Evolutionary conservation across 2,888 invertebrate genomes (phyloP).

Genomic region (Drosophila mettleri): DNA sequence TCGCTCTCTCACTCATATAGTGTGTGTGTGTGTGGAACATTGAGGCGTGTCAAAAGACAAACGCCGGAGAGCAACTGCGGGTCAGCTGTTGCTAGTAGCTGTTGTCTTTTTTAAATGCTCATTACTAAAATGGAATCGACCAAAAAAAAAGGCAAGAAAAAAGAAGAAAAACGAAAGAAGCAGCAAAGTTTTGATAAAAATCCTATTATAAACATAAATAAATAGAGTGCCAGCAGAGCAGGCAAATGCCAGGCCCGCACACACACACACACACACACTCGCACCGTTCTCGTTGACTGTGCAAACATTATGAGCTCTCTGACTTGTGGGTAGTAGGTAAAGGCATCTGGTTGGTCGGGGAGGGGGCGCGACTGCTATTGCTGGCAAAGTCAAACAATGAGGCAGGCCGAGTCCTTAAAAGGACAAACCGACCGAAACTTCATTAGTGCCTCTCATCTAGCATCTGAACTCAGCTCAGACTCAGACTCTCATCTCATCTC

Average conservation of each 20-base stretch:
- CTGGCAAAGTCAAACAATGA: conserved; percentile 76
- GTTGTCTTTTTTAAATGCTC: conserved; percentile 78
- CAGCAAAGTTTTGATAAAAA: conserved; percentile 77
- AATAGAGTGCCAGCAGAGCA: conserved; percentile 65
- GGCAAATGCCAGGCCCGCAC: conserved; percentile 49
- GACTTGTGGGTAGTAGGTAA: conserved; percentile 37
- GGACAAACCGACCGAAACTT: conserved; percentile 76
- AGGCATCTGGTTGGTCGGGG: conserved; percentile 10
- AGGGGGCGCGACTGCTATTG: conserved; percentile 19
- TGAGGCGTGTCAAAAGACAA: conserved; percentile 73
- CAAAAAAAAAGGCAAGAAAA: conserved; percentile 16
- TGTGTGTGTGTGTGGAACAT: background rate
- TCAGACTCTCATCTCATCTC: conserved; percentile 18
- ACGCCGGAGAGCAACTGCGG: conserved; percentile 62
- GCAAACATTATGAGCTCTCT: conserved; percentile 66
- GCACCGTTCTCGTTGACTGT: conserved; percentile 36
- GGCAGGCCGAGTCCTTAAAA: conserved; percentile 70
- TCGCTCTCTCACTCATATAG: background rate
- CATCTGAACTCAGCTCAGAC: conserved; percentile 19
- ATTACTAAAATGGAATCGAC: conserved; percentile 73
- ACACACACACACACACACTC: conserved; percentile 21
- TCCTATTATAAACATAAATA: conserved; percentile 82
- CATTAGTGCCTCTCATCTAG: conserved; percentile 67
- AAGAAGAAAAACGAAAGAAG: conserved; percentile 44
- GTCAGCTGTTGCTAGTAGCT: conserved; percentile 50